phyloP scores from a whole-genome alignment of 2,113 vertebrate species.

The Hippoglossus stenolepis region DNA sequence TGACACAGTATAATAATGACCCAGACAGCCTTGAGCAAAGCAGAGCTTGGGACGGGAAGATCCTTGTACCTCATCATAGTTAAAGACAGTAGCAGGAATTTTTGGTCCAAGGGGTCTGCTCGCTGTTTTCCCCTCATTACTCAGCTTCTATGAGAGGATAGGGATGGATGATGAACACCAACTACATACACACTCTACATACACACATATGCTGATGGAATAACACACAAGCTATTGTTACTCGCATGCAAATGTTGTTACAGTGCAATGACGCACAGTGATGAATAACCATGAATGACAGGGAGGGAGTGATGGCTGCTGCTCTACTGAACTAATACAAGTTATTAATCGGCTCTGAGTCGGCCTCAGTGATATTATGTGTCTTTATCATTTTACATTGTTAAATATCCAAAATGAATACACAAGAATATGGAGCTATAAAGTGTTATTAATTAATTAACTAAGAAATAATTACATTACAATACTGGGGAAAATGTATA shows the following conservation, averaged over 20 bases:
- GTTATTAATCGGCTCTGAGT: conserved; percentile 7
- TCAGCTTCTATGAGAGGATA: conserved; percentile 81
- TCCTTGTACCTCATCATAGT: conserved; percentile 84
- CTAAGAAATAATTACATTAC: too few species aligned
- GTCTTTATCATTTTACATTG: background rate
- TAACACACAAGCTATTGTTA: conserved; percentile 47
- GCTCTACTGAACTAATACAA: conserved; percentile 7
- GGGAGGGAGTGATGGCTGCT: conserved; percentile 4
- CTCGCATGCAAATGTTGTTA: conserved; percentile 37
- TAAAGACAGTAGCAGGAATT: conserved; percentile 82
- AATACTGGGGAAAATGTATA: too few species aligned
- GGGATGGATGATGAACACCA: conserved; percentile 74
- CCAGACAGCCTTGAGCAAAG: conserved; percentile 62
- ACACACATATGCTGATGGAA: conserved; percentile 54
- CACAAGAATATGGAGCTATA: too few species aligned
- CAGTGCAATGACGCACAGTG: conserved; percentile 19
- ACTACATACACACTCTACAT: conserved; percentile 52
- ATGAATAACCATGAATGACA: conserved; percentile 34
- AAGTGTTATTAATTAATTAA: too few species aligned
- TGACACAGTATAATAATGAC: conserved; percentile 21
- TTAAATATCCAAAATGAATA: too few species aligned
- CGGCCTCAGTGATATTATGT: background rate
- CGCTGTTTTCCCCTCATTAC: conserved; percentile 80
- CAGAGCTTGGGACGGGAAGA: conserved; percentile 62
- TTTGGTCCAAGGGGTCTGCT: conserved; percentile 83